phyloP scores from a whole-genome alignment of 2,113 vertebrate genomes.

The Lophotis ruficrista region DNA sequence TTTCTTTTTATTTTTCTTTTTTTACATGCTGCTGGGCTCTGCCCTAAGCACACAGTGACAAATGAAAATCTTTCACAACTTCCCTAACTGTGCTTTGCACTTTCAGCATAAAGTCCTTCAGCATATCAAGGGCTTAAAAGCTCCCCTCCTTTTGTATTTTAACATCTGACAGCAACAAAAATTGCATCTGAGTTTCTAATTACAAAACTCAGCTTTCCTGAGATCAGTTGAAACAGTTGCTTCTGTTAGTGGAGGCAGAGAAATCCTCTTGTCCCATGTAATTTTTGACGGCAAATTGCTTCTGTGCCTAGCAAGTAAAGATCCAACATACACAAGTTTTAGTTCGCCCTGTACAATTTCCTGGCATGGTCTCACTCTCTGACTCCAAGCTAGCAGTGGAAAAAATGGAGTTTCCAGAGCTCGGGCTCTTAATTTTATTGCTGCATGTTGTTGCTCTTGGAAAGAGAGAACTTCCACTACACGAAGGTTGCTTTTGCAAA shows the following conservation, averaged over 20 bases:
- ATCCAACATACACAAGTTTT: neutral
- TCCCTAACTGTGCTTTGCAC: neutral
- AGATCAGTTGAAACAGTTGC: neutral
- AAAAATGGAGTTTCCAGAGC: constrained; percentile 52
- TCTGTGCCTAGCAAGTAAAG: neutral
- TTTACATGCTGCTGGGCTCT: neutral
- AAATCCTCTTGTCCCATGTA: neutral
- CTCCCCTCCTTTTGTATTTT: neutral
- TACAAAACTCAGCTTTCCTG: neutral
- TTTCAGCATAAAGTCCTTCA: neutral
- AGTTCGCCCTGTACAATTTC: neutral
- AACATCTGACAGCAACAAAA: constrained; percentile 27
- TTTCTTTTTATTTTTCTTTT: neutral
- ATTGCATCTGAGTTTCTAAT: neutral
- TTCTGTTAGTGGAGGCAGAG: neutral
- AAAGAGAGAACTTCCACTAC: constrained; percentile 54
- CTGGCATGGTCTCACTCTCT: neutral
- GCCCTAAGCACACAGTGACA: neutral
- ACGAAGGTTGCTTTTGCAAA: neutral
- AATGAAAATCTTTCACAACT: neutral
- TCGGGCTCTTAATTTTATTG: constrained; percentile 45
- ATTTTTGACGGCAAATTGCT: constrained; percentile 18
- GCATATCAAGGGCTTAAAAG: neutral
- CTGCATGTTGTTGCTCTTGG: constrained; percentile 44
- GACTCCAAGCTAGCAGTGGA: neutral